Percentiles rank a stretch among this genome's conserved stretches.
phyloP scores from a whole-genome alignment of 1,140 invertebrate species.

The Drosophila orosa region DNA sequence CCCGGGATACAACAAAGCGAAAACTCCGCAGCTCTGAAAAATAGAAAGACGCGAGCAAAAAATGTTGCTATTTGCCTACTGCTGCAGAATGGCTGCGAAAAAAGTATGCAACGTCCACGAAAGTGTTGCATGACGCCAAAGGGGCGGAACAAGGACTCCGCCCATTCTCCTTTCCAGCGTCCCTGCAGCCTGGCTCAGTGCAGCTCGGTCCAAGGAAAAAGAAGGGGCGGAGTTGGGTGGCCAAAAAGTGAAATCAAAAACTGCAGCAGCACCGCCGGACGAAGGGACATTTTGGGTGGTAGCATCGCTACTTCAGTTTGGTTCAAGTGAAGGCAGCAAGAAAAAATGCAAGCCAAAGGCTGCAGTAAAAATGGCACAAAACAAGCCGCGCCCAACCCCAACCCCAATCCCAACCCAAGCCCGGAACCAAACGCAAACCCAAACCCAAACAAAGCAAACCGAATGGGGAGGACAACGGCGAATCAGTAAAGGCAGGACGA shows the following conservation, averaged over 20 bases:
- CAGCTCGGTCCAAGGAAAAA: conserved; percentile 42
- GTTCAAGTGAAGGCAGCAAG: conserved; percentile 73
- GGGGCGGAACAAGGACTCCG: conserved; percentile 32
- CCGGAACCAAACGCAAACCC: conserved; percentile 48
- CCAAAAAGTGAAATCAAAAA: conserved; percentile 81
- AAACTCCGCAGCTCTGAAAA: conserved; percentile 49
- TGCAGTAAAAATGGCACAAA: conserved; percentile 80
- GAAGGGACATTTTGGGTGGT: conserved; percentile 17
- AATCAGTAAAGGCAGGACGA: conserved; percentile 57
- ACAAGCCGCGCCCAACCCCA: conserved; percentile 49
- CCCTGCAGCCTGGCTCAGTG: conserved; percentile 67
- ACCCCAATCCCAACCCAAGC: conserved; percentile 10
- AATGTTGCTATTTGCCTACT: conserved; percentile 62
- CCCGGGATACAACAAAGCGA: conserved; percentile 33
- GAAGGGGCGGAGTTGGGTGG: conserved; percentile 37
- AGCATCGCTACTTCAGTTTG: conserved; percentile 71
- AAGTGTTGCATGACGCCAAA: conserved; percentile 66
- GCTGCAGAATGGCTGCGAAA: conserved; percentile 45
- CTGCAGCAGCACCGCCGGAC: conserved; percentile 59
- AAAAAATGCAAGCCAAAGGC: conserved; percentile 82
- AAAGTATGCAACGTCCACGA: conserved; percentile 47
- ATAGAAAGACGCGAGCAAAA: conserved; percentile 56
- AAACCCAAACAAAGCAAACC: conserved; percentile 64
- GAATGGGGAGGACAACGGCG: conserved; percentile 46
- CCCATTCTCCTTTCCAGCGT: background rate